Evolutionary conservation across 2,888 invertebrate genomes (phyloP).

Genomic region (Luperina testacea): DNA sequence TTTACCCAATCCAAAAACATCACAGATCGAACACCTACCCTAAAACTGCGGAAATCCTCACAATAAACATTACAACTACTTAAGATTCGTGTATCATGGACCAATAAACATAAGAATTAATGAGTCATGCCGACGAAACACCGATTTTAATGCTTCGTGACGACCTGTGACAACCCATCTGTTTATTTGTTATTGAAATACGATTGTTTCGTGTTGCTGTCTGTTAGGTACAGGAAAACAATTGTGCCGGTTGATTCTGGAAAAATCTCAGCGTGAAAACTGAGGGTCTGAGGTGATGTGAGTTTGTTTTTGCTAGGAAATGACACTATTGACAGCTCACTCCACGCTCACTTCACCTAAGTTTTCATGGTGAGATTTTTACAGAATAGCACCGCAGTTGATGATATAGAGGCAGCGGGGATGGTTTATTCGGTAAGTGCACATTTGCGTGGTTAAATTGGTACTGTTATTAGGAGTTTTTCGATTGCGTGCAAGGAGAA

Average conservation of each 20-base stretch:
- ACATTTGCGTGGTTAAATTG: slow-evolving; percentile 33
- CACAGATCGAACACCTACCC: slow-evolving; percentile 25
- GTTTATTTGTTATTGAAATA: slow-evolving; percentile 74
- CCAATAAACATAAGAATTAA: slow-evolving; percentile 86
- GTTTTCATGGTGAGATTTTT: no score
- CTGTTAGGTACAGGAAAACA: slow-evolving; percentile 51
- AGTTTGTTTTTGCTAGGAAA: no score
- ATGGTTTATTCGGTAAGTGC: slow-evolving; percentile 37
- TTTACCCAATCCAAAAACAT: not conserved
- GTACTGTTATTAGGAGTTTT: not conserved
- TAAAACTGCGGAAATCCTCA: slow-evolving; percentile 57
- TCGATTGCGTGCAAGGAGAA: not conserved
- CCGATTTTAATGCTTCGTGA: slow-evolving; percentile 87
- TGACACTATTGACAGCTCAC: no score
- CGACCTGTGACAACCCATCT: slow-evolving; percentile 79
- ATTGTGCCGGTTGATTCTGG: slow-evolving; percentile 1
- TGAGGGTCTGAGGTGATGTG: no score
- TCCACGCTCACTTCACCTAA: no score
- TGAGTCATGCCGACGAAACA: slow-evolving; percentile 85
- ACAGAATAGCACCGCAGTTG: slow-evolving; percentile 2
- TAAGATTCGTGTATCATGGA: slow-evolving; percentile 78
- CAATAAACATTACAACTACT: slow-evolving; percentile 64
- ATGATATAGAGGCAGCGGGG: slow-evolving; percentile 24
- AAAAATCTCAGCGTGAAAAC: no score
- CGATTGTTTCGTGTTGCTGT: slow-evolving; percentile 67